Percentiles rank a stretch among this genome's conserved stretches.
Conservation (phyloP, 2,888 invertebrate species). For the Panopea generosa region DNA sequence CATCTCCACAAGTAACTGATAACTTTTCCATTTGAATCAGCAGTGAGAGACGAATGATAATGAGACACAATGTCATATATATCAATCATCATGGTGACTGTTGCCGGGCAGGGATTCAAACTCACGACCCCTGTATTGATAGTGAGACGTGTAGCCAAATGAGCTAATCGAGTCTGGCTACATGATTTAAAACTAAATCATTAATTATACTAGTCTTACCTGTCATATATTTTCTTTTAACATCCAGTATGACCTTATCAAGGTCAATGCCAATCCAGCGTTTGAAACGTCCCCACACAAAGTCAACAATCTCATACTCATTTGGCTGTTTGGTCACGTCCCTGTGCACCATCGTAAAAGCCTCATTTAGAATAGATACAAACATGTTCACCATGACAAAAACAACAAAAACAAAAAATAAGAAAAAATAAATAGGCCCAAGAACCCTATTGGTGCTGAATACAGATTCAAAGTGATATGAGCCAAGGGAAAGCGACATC, state of each 20-base stretch:
- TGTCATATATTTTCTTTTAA: constrained; percentile 61
- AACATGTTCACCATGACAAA: constrained; percentile 84
- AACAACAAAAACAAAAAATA: constrained; percentile 77
- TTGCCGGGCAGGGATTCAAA: no score
- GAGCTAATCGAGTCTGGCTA: no score
- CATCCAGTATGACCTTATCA: constrained; percentile 52
- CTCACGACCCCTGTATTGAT: no score
- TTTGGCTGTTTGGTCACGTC: constrained; percentile 79
- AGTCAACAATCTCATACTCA: constrained; percentile 83
- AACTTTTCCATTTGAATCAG: no score
- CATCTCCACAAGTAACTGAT: no score
- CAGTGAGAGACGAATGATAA: no score
- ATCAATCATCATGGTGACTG: no score
- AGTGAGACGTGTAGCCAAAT: no score
- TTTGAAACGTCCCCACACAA: constrained; percentile 74
- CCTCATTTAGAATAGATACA: constrained; percentile 83
- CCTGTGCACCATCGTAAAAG: constrained; percentile 77
- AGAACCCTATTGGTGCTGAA: constrained; percentile 61
- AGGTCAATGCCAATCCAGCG: constrained; percentile 72
- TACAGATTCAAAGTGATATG: constrained; percentile 57
- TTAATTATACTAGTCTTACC: no score
- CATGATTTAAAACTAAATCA: no score
- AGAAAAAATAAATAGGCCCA: constrained; percentile 81
- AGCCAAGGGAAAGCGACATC: constrained; percentile 68
- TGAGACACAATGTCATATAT: no score